Base-by-base conservation (phyloP, 1,140 invertebrate genomes). In the Scaptomyza hsui region DNA sequence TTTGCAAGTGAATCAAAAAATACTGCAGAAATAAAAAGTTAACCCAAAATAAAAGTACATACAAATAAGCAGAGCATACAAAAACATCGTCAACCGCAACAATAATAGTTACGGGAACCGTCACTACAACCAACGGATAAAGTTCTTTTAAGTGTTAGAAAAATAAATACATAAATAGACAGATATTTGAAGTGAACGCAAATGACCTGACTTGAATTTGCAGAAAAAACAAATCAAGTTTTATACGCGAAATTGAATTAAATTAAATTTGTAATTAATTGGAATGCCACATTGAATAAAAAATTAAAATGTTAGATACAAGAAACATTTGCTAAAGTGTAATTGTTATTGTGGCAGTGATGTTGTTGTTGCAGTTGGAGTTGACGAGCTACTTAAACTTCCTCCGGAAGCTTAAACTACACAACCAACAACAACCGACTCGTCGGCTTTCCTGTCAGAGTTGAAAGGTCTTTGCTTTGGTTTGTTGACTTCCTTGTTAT, bases 231-330 rank as follows among this genome's bases (percentile, higher is more conserved):
- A 68, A 56, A 88, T 88, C 81, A 39, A 74, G 81, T 86, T 88
- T 77, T 67, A 29, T 78, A 65, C 59, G 53, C 70, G 42, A 69
- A 86, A 74, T 81, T 59, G 53, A 81, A 86, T 86, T 59, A 53
- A 88, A 86, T 86, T 86, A 78, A 86, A 88, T 81, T 86, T 74
- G 77, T 73, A 61, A 73, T 73, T 86, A 65, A 70, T 75, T 65
- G 72, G 76, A 78, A 78, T 74, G 55, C 57, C 48, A 49, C 41
- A 12, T 24, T 10, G 0, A 37, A 37, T 4, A 0, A 0, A 12
- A 51, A 7, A 59, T 48, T 37, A 39, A 60, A 13, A 32, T 48
- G 16, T 41, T 49, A 42, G 21, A 29, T 64, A 64, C 10, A 44
- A 73, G 51, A 70, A 63, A 67, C 47, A 64, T 68, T 42, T 71